phyloP scores from a whole-genome alignment of 2,113 vertebrate genomes.

The Trogon surrucura region DNA sequence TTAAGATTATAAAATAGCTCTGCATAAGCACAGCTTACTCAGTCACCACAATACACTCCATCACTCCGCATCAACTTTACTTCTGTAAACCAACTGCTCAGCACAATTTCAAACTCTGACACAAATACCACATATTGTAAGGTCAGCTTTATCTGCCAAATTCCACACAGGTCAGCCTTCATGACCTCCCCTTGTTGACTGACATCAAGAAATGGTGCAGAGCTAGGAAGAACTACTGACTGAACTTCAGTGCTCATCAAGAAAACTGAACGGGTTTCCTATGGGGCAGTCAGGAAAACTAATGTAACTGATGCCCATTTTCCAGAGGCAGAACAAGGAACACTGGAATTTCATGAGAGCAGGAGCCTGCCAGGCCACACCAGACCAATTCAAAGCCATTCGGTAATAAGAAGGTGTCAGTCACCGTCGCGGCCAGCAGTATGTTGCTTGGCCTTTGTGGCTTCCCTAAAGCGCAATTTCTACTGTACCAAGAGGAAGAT shows the following conservation, averaged over 20 bases:
- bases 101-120: slow-evolving; percentile 1
- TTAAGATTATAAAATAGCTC: slow-evolving; percentile 5
- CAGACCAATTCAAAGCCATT: not conserved
- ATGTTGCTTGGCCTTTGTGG: not conserved
- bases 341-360: not conserved
- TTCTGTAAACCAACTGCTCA: not conserved
- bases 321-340: not conserved
- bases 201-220: not conserved
- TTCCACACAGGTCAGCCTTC: slow-evolving; percentile 20
- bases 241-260: not conserved
- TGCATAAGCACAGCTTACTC: not conserved
- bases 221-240: not conserved
- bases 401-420: not conserved
- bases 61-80: not conserved
- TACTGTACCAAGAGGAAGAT: not conserved
- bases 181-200: not conserved
- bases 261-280: not conserved
- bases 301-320: not conserved
- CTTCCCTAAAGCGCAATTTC: not conserved
- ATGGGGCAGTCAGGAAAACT: not conserved
- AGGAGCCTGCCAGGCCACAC: not conserved
- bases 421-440: rapidly evolving
- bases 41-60: not conserved
- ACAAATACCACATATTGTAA: not conserved
- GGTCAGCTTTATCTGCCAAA: slow-evolving; percentile 16